A percentile compares a stretch with the other conserved stretches of the same genome.
Evolutionary conservation across 2,888 invertebrate species (phyloP).

Genomic region (Rhimphoctona megacephalus): DNA sequence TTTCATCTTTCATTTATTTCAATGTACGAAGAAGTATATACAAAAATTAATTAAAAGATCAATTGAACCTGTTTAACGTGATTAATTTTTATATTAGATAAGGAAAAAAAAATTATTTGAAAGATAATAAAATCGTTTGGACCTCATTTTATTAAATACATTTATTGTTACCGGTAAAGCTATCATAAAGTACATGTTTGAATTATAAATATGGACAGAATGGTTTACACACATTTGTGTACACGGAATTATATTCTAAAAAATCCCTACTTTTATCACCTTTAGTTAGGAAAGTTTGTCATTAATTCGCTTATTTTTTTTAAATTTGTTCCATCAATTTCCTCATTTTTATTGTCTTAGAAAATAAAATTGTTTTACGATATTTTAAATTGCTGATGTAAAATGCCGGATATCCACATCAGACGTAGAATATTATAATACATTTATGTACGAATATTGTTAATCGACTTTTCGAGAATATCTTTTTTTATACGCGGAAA

Average conservation of each 20-base stretch:
- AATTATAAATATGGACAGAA: not conserved
- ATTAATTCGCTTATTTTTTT: not conserved
- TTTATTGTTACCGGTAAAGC: not conserved
- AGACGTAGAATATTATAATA: not conserved
- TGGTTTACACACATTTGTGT: not conserved
- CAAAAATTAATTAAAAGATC: not conserved
- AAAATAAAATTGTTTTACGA: not conserved
- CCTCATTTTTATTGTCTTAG: not conserved
- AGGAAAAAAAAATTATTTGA: not conserved
- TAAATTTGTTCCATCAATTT: not conserved
- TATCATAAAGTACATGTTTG: not conserved
- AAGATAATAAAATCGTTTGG: not conserved
- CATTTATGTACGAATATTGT: conserved; percentile 89
- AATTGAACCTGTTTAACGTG: not conserved
- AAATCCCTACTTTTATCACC: not conserved
- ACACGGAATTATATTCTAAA: not conserved
- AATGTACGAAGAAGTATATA: not conserved
- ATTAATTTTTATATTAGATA: not conserved
- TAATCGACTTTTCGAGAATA: conserved; percentile 95
- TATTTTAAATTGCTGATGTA: not conserved
- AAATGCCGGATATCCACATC: not conserved
- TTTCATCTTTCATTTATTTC: not conserved
- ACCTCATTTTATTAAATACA: not conserved
- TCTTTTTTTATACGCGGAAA: conserved; percentile 97
- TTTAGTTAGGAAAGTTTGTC: no score